Base-by-base conservation (phyloP, 2,888 invertebrate genomes). In the Plutella xylostella region DNA sequence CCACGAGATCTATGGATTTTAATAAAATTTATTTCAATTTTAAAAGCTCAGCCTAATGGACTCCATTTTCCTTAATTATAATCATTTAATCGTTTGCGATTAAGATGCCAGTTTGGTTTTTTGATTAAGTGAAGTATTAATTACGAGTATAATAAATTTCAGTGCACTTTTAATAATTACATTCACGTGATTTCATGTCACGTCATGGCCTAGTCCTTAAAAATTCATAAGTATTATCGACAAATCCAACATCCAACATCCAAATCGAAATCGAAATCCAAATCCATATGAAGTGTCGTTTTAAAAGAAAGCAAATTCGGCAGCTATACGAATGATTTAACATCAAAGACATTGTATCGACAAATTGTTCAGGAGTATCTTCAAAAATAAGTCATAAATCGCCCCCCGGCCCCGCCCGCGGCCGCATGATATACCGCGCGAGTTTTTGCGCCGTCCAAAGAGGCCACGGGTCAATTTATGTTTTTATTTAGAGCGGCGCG, bases 21-120 rank as follows among this genome's bases (percentile, higher is more conserved):
- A n/a, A n/a, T n/a, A n/a, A n/a, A n/a, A n/a, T n/a, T 69, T 71
- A 70, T 78, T 70, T 77, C 69, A 73, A 75, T 75, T 72, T 68
- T 34, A 56, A 59, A 58, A 57, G 25, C 53, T 50, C 48, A 54
- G 50, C 47, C 55, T 63, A 68, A 67, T 65, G 64, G 65, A 55
- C 55, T 61, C 64, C 60, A 53, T 64, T 58, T 65, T 57, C 47
- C 46, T 62, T 73, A 73, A 75, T 76, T 72, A 68, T 65, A 61
- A 48, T 45, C 61, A 63, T 69, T 70, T 60, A 63, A 63, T 63
- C 52, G 57, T 53, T 22, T 14, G 55, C 61, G 57, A 68, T 69
- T 64, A 67, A 66, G 60, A 61, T 63, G 57, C 54, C 48, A 45
- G 42, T 28, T 45, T 46, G 38, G 28, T 37, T 54, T 43, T 25